Percentiles rank a stretch among this genome's conserved stretches.
Conservation (phyloP, 2,888 invertebrate genomes). For the Tetranychus piercei region DNA sequence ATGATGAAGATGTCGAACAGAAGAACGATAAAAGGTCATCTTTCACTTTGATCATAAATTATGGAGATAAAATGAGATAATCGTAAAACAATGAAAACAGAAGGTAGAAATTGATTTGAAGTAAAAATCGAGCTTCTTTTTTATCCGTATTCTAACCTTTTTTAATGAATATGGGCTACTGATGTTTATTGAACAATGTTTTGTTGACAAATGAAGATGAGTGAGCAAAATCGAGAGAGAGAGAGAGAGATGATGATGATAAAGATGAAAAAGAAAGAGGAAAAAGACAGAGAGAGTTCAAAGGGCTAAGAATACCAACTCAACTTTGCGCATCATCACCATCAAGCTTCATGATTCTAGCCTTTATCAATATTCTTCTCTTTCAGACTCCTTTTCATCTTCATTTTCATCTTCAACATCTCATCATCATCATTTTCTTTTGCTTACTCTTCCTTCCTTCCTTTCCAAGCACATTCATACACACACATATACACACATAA, state of each 20-base stretch:
- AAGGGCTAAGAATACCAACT: too few species aligned
- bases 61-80: too few species aligned
- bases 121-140: neutral
- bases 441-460: neutral
- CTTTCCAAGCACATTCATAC: too few species aligned
- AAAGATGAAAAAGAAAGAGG: too few species aligned
- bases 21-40: too few species aligned
- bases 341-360: neutral
- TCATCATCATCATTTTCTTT: neutral
- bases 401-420: neutral
- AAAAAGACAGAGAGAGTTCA: too few species aligned
- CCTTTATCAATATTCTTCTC: neutral
- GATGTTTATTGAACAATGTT: neutral
- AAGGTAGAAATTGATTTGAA: too few species aligned
- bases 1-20: neutral
- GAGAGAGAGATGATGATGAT: neutral
- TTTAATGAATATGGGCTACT: neutral
- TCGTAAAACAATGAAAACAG: too few species aligned
- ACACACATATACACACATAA: too few species aligned
- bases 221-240: neutral
- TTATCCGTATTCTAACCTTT: neutral
- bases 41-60: too few species aligned
- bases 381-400: neutral
- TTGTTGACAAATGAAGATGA: slow-evolving; percentile 1
- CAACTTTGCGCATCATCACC: neutral